These are phyloP conservation scores for Drosophila trichaetosa DNA, from an alignment of 2,888 invertebrate species.

Conservation along the genomic window DNA sequence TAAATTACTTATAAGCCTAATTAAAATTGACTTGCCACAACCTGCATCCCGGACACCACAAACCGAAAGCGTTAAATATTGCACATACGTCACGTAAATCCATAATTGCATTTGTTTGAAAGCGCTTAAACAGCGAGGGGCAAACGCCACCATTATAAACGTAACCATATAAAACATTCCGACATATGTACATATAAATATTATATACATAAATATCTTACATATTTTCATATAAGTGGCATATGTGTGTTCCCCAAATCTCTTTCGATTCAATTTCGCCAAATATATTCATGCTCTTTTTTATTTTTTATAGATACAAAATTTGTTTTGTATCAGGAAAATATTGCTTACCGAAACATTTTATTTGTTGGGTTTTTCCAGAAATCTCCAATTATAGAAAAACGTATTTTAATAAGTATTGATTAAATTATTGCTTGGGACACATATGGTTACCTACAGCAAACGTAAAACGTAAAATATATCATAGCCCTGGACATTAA, in stretches of 20 bases:
- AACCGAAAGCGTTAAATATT: conserved; percentile 49
- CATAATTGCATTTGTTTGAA: conserved; percentile 73
- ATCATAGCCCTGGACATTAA: not conserved
- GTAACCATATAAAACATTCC: not conserved
- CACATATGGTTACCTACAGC: not conserved
- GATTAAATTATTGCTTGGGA: not conserved
- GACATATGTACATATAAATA: conserved; percentile 2
- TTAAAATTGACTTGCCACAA: not conserved
- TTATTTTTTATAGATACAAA: not conserved
- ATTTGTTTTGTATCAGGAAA: not conserved
- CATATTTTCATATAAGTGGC: not conserved
- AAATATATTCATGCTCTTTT: not conserved
- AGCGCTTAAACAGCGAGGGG: conserved; percentile 30
- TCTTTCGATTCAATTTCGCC: conserved; percentile 26
- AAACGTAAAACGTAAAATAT: not conserved
- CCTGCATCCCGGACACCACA: conserved; percentile 21
- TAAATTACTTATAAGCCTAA: not conserved
- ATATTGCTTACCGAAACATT: not conserved
- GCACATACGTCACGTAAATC: conserved; percentile 68
- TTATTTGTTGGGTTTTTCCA: not conserved
- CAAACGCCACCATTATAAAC: conserved; percentile 5
- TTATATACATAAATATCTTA: conserved; percentile 1
- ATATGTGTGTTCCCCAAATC: conserved; percentile 18
- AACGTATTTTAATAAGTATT: not conserved
- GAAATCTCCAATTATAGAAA: not conserved